Evolutionary conservation across 2,888 invertebrate genomes (phyloP), one percentile per base, ranked within the genome.

Genomic region (Zeuzera pyrina): DNA sequence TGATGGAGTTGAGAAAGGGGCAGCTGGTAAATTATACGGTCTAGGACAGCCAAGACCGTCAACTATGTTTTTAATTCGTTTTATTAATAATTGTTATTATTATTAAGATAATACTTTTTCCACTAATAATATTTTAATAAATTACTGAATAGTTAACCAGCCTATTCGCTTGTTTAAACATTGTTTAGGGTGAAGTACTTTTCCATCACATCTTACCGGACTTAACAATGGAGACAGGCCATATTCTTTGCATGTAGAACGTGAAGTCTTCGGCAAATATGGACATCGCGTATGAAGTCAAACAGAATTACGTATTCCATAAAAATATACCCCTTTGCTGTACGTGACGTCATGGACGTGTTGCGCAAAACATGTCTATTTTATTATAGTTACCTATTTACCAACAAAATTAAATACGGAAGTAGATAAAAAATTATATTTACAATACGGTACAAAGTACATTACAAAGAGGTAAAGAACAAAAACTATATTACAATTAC

Each of bases 271-370:
- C 59, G 58, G 62, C 63, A 68, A 68, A 68, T 68, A 68, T 79
- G 81, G 79, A 76, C 81, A 77, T 67, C 79, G 79, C 79, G 77
- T 81, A 81, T 81, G 78, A 79, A 81, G 77, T 81, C 81, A 81
- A 81, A 81, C 71, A 81, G 52, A 81, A 81, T 81, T 81, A 81
- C 77, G 74, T 81, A 79, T 81, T 81, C 79, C 77, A 81, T 81
- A 81, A 81, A 81, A 81, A 81, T 79, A 74, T 78, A 79, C 76
- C 77, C 78, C 70, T 77, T 73, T 57, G 47, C 41, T 45, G 67
- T 66, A 68, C 77, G 79, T 79, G 78, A 76, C 76, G 57, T 50
- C 49, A 43, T 39, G 39, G 48, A 60, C 63, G 58, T 58, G 61
- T 48, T 36, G 5, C 8, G 19, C 25, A 25, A 25, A 12, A 25